phyloP scores from a whole-genome alignment of 2,797 vertebrate genomes.

The Gymnoscopelus microlampas region DNA sequence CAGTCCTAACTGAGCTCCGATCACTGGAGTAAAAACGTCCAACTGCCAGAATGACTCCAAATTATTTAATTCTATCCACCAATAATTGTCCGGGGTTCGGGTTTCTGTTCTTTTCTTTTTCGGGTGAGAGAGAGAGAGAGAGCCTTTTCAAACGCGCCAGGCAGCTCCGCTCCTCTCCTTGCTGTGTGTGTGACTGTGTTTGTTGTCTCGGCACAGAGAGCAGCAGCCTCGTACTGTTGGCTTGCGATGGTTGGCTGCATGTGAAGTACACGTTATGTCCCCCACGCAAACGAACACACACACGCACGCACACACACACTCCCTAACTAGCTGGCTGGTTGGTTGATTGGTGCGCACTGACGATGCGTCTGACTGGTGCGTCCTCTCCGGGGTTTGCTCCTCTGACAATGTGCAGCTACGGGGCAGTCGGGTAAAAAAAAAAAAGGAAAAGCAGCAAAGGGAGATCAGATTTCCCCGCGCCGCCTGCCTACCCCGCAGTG shows the following conservation, averaged over 20 bases:
- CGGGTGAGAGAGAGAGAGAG: too few relatives aligned
- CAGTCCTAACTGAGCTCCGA: too few relatives aligned
- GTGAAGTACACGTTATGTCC: conserved; percentile 52
- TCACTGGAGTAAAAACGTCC: too few relatives aligned
- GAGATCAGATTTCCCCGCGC: conserved; percentile 60
- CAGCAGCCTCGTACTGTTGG: conserved; percentile 65
- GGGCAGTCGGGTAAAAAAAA: conserved; percentile 46
- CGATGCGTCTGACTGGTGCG: too few relatives aligned
- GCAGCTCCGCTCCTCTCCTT: not conserved
- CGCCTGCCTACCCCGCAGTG: conserved; percentile 36
- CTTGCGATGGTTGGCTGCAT: conserved; percentile 57
- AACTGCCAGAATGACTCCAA: too few relatives aligned
- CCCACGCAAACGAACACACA: too few relatives aligned
- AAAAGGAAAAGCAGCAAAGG: conserved; percentile 47
- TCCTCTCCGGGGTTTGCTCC: conserved; percentile 39
- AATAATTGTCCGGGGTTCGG: too few relatives aligned
- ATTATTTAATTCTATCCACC: too few relatives aligned
- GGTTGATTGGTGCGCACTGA: too few relatives aligned
- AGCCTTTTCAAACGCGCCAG: too few relatives aligned
- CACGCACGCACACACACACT: too few relatives aligned
- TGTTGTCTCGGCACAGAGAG: conserved; percentile 29
- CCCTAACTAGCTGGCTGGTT: not conserved
- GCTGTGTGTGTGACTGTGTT: conserved; percentile 12
- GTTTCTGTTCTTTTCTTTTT: too few relatives aligned
- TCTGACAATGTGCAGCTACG: conserved; percentile 32